These are phyloP conservation scores for Pristionchus fissidentatus DNA, from an alignment of 2,888 invertebrate genomes.

Conservation along the genomic window DNA sequence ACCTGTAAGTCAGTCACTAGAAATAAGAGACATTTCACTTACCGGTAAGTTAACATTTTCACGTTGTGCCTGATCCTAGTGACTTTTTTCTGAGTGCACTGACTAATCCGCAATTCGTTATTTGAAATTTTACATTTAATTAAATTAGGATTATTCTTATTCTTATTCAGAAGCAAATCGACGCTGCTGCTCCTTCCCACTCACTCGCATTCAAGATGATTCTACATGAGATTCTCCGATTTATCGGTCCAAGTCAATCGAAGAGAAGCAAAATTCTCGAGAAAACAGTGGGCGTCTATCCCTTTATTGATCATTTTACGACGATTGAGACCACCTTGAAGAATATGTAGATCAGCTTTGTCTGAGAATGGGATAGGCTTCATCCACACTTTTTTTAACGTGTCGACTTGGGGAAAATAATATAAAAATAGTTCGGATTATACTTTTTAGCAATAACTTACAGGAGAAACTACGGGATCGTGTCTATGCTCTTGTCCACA, in stretches of 20 bases:
- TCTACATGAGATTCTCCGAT: constrained; percentile 11
- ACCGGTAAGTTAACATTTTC: too few relatives aligned
- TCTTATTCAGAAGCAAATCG: constrained; percentile 35
- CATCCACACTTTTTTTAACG: too few relatives aligned
- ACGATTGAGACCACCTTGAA: too few relatives aligned
- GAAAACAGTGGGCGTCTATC: constrained; percentile 8
- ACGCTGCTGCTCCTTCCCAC: background rate
- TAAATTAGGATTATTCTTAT: background rate
- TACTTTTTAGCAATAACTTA: background rate
- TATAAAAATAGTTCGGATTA: too few relatives aligned
- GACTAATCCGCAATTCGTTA: background rate
- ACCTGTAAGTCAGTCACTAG: too few relatives aligned
- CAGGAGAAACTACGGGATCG: constrained; percentile 26
- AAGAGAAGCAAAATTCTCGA: constrained; percentile 2
- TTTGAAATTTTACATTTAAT: background rate
- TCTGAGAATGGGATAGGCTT: too few relatives aligned
- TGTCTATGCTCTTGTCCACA: background rate
- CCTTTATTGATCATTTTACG: background rate
- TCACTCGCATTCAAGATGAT: constrained; percentile 40
- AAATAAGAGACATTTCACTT: too few relatives aligned
- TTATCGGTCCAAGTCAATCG: constrained; percentile 25
- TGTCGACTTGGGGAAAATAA: too few relatives aligned
- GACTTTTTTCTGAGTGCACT: too few relatives aligned
- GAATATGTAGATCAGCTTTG: too few relatives aligned
- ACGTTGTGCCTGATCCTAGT: background rate